A percentile compares a stretch with the other conserved stretches of the same genome.
Conservation (phyloP, 2,888 invertebrate genomes). For the Lacanobia wlatinum region DNA sequence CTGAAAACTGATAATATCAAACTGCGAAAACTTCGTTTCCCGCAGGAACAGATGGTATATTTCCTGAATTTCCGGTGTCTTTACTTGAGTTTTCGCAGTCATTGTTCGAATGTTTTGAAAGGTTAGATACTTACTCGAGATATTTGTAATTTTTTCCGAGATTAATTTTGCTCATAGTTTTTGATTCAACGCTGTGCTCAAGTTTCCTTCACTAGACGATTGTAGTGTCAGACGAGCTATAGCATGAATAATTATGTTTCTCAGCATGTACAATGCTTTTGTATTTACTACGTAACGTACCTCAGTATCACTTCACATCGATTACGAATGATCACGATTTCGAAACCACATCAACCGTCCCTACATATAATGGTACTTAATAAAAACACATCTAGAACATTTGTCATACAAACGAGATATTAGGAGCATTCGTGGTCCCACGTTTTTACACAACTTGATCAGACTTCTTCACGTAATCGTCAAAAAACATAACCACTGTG, state of each 20-base stretch:
- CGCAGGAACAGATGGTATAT: neutral
- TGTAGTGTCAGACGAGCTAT: neutral
- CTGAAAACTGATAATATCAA: conserved; percentile 26
- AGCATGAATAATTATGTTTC: conserved; percentile 11
- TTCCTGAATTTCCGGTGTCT: neutral
- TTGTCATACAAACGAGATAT: conserved; percentile 36
- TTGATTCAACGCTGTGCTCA: neutral
- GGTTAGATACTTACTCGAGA: neutral
- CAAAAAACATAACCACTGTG: conserved; percentile 54
- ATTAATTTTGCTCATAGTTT: neutral
- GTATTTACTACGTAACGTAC: conserved; percentile 48
- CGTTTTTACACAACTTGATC: conserved; percentile 44
- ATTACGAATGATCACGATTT: conserved; percentile 36
- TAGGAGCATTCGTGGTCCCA: conserved; percentile 42
- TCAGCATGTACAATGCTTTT: conserved; percentile 22
- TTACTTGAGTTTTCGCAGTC: conserved; percentile 5
- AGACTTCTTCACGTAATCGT: conserved; percentile 55
- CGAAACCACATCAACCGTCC: conserved; percentile 11
- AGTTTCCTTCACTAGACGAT: neutral
- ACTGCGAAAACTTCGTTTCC: conserved; percentile 17
- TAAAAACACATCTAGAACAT: conserved; percentile 42
- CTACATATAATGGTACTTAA: conserved; percentile 24
- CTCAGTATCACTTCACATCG: conserved; percentile 19
- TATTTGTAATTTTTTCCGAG: neutral
- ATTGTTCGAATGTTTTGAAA: neutral